Conservation (phyloP, 2,113 vertebrate species). For the Octodon degus region DNA sequence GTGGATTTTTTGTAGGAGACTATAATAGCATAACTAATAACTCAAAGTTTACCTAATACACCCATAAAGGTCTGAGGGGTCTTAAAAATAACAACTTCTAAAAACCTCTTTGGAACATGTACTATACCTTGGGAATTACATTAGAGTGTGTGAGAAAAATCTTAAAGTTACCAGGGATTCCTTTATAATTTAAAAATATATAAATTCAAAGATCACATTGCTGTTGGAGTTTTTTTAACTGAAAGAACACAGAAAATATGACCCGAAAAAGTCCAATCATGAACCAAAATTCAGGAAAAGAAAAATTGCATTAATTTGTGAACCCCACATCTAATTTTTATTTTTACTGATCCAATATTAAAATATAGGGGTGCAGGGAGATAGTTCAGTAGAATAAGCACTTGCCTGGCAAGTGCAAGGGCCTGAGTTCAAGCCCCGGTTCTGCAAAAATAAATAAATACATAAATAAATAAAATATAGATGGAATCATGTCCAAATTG, state of each 20-base stretch:
- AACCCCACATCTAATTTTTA: not conserved
- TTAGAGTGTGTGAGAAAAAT: not conserved
- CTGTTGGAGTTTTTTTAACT: conserved; percentile 15
- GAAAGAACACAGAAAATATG: not conserved
- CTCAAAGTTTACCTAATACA: conserved; percentile 14
- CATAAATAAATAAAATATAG: too few relatives aligned
- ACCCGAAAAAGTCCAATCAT: not conserved
- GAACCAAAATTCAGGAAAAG: not conserved
- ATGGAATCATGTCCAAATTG: not conserved
- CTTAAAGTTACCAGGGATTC: not conserved
- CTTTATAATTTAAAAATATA: conserved; percentile 1
- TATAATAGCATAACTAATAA: conserved; percentile 30
- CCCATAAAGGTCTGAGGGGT: not conserved
- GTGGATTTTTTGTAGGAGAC: conserved; percentile 10
- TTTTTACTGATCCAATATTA: not conserved
- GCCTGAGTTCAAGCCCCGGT: too few relatives aligned
- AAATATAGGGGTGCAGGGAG: not conserved
- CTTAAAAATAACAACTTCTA: not conserved
- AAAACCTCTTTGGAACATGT: not conserved
- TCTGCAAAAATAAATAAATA: too few relatives aligned
- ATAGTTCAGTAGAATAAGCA: too few relatives aligned
- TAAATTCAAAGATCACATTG: not conserved
- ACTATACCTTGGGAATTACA: conserved; percentile 21
- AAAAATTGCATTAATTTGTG: not conserved
- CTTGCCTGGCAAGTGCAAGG: too few relatives aligned